Evolutionary conservation across 92 coral and sea anemone species (phyloP).

Genomic region (Actinostola sp.): DNA sequence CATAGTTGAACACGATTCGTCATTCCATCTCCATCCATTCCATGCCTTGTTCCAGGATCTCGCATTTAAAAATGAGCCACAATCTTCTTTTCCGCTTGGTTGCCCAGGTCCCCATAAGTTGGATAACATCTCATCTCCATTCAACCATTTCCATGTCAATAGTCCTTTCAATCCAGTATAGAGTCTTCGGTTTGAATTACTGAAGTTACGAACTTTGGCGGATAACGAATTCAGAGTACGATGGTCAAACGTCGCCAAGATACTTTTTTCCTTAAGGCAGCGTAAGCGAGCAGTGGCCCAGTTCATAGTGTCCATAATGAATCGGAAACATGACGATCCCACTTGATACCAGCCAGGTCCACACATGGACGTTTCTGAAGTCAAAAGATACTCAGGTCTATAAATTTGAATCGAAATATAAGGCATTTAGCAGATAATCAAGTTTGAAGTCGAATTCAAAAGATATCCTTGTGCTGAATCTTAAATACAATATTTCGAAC

Average conservation of each 20-base stretch:
- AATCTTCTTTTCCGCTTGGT: slow-evolving; percentile 19
- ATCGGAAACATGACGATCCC: slow-evolving; percentile 19
- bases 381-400: no score
- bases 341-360: slow-evolving; percentile 19
- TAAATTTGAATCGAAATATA: no score
- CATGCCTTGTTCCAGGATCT: slow-evolving; percentile 10
- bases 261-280: slow-evolving; percentile 8
- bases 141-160: slow-evolving; percentile 9
- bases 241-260: slow-evolving; percentile 7
- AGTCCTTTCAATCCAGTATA: neutral
- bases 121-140: neutral
- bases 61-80: slow-evolving; percentile 27
- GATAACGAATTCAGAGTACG: neutral
- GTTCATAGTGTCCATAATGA: neutral
- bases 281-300: slow-evolving; percentile 6
- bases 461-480: no score
- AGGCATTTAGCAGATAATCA: no score
- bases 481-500: no score
- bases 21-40: slow-evolving; percentile 32
- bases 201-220: neutral
- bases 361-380: slow-evolving; percentile 20
- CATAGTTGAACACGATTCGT: neutral
- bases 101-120: slow-evolving; percentile 36
- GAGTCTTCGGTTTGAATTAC: neutral
- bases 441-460: no score